Evolutionary conservation across 2,113 vertebrate species (phyloP), one percentile per base, ranked within the genome.

Genomic region (Hippolais icterina): DNA sequence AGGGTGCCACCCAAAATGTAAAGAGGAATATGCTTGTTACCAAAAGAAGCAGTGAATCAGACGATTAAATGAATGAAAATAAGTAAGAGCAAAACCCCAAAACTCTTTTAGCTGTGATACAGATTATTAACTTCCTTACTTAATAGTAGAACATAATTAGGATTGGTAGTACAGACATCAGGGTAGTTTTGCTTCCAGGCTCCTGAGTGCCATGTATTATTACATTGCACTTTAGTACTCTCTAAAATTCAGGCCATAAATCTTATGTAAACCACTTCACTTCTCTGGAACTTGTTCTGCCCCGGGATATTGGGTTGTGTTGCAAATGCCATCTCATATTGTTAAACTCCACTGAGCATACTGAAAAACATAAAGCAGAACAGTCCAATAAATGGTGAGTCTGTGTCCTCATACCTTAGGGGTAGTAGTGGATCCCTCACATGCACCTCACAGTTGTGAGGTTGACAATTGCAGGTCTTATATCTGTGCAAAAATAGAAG

Each of bases 371-470:
- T 41, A 28, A 57, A 68, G 2, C 14, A 65, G 46, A 37, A 16
- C 11, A 22, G 27, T 11, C 18, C 11, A 85, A 25, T 17, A 60
- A 65, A 37, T 8, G 31, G 6, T 11, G 10, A 49, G 37, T 28
- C 76, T 28, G 35, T 49, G 14, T 72, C 39, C 46, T 33, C 42
- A 44, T 4, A 10, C 4, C 31, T 13, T 0, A n/a, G 8, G 17
- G 29, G 31, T 10, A 31, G 7, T 3, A 10, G 20, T 24, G 27
- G 21, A 15, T 60, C 22, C 20, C 20, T 29, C 16, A 23, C 2
- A 3, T 3, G 4, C 29, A 37, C 9, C 28, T 11, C 0, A 0
- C 10, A 29, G 7, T 12, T 12, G 16, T 17, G 19, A 50, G 27
- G 39, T 18, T 39, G 61, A 28, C 9, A 49, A 22, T 1, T 52